Evolutionary conservation across 2,113 vertebrate species (phyloP).

Genomic region (Porphyrio hochstetteri): DNA sequence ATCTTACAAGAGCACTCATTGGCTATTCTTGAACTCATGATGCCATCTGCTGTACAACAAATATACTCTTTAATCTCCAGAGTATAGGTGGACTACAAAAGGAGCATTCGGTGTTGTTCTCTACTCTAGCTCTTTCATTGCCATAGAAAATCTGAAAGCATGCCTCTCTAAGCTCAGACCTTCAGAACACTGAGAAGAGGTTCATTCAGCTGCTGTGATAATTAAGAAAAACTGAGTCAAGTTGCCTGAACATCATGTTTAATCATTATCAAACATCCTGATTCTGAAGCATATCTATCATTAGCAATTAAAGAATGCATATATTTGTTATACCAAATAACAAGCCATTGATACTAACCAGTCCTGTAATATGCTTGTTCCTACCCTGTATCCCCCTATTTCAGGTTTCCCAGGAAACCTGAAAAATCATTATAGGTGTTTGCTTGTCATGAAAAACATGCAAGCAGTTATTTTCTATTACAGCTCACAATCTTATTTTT

Average conservation of each 20-base stretch:
- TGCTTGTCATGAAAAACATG: neutral
- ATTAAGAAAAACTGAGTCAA: neutral
- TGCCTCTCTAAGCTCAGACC: neutral
- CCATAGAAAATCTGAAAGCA: neutral
- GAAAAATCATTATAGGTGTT: neutral
- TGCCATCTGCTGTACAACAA: constrained; percentile 60
- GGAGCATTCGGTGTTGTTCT: neutral
- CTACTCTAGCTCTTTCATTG: neutral
- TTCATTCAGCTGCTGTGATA: neutral
- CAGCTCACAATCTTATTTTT: neutral
- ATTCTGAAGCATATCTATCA: neutral
- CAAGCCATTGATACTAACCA: neutral
- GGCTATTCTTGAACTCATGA: constrained; percentile 14
- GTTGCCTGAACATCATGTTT: neutral
- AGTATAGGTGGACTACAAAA: neutral
- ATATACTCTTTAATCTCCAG: neutral
- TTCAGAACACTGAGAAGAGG: neutral
- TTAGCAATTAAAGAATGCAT: neutral
- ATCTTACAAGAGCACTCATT: neutral
- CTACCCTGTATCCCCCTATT: neutral
- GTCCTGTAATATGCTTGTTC: neutral
- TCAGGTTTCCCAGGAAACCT: neutral
- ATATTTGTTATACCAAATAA: neutral
- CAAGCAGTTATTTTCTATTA: neutral
- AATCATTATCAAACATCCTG: neutral